These are phyloP conservation scores for Carassius gibelio DNA, from an alignment of 2,113 vertebrate genomes.

Conservation along the genomic window DNA sequence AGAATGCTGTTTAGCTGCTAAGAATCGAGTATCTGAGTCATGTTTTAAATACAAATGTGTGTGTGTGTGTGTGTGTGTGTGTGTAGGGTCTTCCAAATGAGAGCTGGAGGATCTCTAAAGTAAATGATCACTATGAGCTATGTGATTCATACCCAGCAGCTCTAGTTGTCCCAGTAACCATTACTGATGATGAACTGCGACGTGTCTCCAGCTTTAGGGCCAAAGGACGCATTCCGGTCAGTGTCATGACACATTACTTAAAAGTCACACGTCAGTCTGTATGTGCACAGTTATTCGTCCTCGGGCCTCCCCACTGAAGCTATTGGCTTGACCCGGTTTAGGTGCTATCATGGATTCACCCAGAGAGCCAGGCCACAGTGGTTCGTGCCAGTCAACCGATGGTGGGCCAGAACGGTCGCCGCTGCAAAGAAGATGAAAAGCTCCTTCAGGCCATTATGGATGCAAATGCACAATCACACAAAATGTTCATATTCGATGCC, in stretches of 20 bases:
- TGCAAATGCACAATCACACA: constrained; percentile 96
- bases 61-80: constrained; percentile 7
- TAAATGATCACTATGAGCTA: constrained; percentile 92
- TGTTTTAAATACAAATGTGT: neutral
- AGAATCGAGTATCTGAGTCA: neutral
- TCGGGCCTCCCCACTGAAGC: neutral
- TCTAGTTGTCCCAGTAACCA: constrained; percentile 90
- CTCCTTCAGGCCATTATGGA: constrained; percentile 97
- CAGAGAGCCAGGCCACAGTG: constrained; percentile 94
- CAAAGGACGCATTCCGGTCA: constrained; percentile 90
- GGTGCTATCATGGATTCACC: constrained; percentile 98
- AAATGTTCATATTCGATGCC: constrained; percentile 97
- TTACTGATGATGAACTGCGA: constrained; percentile 91
- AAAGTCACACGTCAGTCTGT: neutral
- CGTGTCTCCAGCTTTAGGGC: constrained; percentile 88
- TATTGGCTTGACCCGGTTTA: constrained; percentile 55
- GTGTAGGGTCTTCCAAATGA: constrained; percentile 93
- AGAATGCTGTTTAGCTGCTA: neutral
- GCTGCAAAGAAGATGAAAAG: constrained; percentile 95
- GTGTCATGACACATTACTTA: constrained; percentile 56
- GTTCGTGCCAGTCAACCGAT: constrained; percentile 94
- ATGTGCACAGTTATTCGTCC: neutral
- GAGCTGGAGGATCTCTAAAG: constrained; percentile 93
- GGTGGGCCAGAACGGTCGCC: constrained; percentile 91
- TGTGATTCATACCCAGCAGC: constrained; percentile 92